phyloP scores from a whole-genome alignment of 1,140 invertebrate species.

The Nylanderia fulva region DNA sequence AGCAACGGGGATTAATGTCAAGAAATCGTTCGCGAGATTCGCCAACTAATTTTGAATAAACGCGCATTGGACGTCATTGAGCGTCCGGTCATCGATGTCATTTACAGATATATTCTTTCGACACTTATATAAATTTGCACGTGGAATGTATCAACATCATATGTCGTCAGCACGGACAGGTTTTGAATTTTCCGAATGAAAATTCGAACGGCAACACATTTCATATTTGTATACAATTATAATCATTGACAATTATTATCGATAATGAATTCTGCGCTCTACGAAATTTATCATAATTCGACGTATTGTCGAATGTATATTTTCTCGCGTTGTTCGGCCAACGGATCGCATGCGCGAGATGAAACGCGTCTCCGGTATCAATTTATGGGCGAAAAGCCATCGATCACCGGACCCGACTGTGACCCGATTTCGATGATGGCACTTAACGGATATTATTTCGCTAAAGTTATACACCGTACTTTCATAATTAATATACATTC shows the following conservation, averaged over 20 bases:
- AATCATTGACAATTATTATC: constrained; percentile 17
- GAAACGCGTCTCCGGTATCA: constrained; percentile 51
- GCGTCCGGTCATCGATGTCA: background rate
- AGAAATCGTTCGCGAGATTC: constrained; percentile 20
- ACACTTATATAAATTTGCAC: background rate
- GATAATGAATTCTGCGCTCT: constrained; percentile 25
- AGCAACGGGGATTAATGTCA: constrained; percentile 17
- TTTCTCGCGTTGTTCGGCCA: background rate
- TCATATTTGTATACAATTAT: background rate
- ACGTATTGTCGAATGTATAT: background rate
- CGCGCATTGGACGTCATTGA: background rate
- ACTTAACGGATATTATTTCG: constrained; percentile 51
- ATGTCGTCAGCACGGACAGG: background rate
- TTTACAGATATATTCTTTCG: background rate
- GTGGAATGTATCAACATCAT: background rate
- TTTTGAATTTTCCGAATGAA: background rate
- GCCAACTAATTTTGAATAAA: background rate
- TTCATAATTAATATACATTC: constrained; percentile 52
- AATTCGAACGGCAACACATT: background rate
- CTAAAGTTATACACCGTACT: constrained; percentile 25
- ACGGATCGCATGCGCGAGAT: constrained; percentile 42
- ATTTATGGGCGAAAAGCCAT: constrained; percentile 55
- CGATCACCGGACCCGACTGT: constrained; percentile 43
- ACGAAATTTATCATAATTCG: constrained; percentile 38
- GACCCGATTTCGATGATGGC: constrained; percentile 26